Evolutionary conservation across 2,888 invertebrate species (phyloP).

Genomic region (Stictocephala bisonia): DNA sequence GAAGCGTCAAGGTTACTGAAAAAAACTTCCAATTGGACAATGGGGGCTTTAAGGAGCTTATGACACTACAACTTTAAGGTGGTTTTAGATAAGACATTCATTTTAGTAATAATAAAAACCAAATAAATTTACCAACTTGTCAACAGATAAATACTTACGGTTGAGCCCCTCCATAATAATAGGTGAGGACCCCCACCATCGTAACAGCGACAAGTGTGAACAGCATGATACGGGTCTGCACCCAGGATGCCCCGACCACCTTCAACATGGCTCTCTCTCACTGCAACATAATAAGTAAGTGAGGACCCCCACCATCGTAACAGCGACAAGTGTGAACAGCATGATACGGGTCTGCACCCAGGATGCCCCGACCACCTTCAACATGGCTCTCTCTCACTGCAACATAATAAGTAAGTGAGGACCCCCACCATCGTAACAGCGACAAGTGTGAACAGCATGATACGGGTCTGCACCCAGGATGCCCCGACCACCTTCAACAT

Average conservation of each 20-base stretch:
- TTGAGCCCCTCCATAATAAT: conserved; percentile 72
- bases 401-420: conserved; percentile 64
- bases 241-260: conserved; percentile 83
- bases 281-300: conserved; percentile 62
- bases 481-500: conserved; percentile 84
- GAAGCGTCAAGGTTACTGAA: no score
- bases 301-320: conserved; percentile 75
- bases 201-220: conserved; percentile 77
- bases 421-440: conserved; percentile 76
- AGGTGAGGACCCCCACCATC: conserved; percentile 73
- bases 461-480: conserved; percentile 80
- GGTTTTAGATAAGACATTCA: no score
- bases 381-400: conserved; percentile 65
- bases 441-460: conserved; percentile 77
- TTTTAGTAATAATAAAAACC: no score
- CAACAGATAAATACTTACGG: conserved; percentile 70
- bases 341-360: conserved; percentile 81
- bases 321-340: conserved; percentile 76
- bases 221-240: conserved; percentile 79
- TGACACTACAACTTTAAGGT: no score
- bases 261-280: conserved; percentile 70
- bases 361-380: conserved; percentile 83
- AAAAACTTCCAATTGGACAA: no score
- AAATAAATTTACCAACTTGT: no score
- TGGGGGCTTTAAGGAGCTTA: no score